Base-by-base conservation (phyloP, 2,888 invertebrate genomes). In the Pseudococcus jackbeardsleyi region DNA sequence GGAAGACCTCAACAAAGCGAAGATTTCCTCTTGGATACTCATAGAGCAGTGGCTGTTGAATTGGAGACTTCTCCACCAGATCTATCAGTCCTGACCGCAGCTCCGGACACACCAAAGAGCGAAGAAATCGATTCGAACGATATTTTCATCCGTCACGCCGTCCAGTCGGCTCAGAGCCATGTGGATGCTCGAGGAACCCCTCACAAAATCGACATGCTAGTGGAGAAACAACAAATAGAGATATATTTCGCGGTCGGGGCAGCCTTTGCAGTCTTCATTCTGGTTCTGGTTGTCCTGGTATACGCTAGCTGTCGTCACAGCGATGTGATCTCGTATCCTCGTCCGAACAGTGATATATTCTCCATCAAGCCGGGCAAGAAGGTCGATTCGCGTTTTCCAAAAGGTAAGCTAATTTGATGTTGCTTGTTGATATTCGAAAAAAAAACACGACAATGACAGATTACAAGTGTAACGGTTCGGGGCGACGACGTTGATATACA, bases 11-110 rank as follows among this genome's bases (percentile, higher is more conserved):
- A 89, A 68, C 89, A 89, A 85, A 89, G 89, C 54, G 89, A 89
- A 85, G 89, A 89, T 22, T 88, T 89, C 59, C 46, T 89, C 17
- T 54, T 89, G 54, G 89, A 89, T 46, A 89, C 89, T 8, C 89
- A 89, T 54, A 85, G 89, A 26, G 89, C 89, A n/a, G 77, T 89
- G 5, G 89, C 88, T 17, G 89, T 89, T 17, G 89, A 89, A 72
- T 39, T 89, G 42, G 89, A 89, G 46, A 89, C 89, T 39, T 68
- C 89, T 11, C 33, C 87, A 17, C 87, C 87, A n/a, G 72, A 87
- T 54, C 17, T 79, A 19, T 46, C 79, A 19, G 87, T 79, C 19
- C 54, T 54, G 17, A 54, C 48, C 11, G 77, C 64, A 22, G 42
- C 26, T 3, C 86, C 68, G 22, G 68, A 86, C n/a, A 39, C 50